Percentiles rank a stretch among this genome's conserved stretches.
Conservation (phyloP, 2,113 vertebrate species). For the Clinocottus analis region DNA sequence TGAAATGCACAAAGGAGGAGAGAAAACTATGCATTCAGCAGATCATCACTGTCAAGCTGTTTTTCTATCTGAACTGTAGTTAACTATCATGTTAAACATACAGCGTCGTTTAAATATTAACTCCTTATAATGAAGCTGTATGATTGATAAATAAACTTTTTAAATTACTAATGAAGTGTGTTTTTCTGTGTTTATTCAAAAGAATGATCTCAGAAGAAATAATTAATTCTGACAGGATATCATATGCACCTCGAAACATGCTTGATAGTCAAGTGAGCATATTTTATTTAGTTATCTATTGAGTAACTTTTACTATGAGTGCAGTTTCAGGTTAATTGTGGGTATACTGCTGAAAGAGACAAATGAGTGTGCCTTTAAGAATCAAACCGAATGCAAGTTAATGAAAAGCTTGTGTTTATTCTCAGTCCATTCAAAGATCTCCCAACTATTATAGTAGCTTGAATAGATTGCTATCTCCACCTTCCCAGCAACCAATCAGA, state of each 20-base stretch:
- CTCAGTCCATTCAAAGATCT: conserved; percentile 12
- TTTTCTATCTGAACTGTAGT: conserved; percentile 1
- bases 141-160: conserved; percentile 35
- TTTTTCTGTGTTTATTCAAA: conserved; percentile 7
- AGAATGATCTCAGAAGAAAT: neutral
- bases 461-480: conserved; percentile 15
- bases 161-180: neutral
- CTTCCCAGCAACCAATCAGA: conserved; percentile 40
- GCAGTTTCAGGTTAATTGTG: neutral
- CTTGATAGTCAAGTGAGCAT: neutral
- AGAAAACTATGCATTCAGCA: neutral
- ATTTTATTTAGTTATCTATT: neutral
- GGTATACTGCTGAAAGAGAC: conserved; percentile 4
- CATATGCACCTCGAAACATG: neutral
- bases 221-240: neutral
- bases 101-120: conserved; percentile 42
- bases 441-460: conserved; percentile 24
- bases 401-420: conserved; percentile 12
- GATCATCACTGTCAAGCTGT: neutral
- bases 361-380: conserved; percentile 10
- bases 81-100: conserved; percentile 6
- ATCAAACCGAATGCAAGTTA: conserved; percentile 19
- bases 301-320: neutral
- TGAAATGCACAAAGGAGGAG: neutral
- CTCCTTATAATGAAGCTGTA: neutral